A percentile compares a stretch with the other conserved stretches of the same genome.
Conservation (phyloP, 2,113 vertebrate species). For the Calonectris borealis region DNA sequence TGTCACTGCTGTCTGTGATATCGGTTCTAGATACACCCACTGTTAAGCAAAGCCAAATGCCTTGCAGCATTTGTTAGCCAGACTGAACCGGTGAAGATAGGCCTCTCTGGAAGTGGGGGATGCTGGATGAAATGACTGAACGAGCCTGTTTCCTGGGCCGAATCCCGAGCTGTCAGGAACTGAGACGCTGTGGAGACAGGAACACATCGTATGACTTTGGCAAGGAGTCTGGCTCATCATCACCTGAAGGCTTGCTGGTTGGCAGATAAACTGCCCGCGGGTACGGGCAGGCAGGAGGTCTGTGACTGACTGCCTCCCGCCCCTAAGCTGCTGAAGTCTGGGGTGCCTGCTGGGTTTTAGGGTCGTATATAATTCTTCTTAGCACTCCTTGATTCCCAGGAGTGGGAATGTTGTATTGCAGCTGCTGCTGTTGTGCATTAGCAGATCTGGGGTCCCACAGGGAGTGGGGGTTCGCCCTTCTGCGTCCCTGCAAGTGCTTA, state of each 20-base stretch:
- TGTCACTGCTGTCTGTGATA: not conserved
- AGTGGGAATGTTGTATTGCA: not conserved
- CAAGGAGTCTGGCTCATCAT: not conserved
- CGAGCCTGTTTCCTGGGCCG: not conserved
- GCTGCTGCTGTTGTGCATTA: not conserved
- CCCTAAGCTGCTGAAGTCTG: not conserved
- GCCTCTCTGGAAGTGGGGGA: not conserved
- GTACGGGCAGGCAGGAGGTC: not conserved
- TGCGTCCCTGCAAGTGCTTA: not conserved
- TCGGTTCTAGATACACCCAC: not conserved
- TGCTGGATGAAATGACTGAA: not conserved
- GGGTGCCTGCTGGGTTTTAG: not conserved
- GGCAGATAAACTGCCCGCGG: not conserved
- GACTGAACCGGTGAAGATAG: not conserved
- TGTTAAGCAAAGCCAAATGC: not conserved
- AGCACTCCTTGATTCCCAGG: not conserved
- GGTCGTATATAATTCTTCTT: not conserved
- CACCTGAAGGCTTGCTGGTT: not conserved
- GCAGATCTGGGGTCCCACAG: not conserved
- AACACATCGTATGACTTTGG: not conserved
- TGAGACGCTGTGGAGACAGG: not conserved
- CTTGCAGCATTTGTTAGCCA: not conserved
- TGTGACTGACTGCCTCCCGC: accelerated
- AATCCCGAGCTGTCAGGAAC: not conserved
- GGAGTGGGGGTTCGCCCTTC: not conserved